A percentile compares a stretch with the other conserved stretches of the same genome.
Evolutionary conservation across 1,140 invertebrate genomes (phyloP).

Genomic region (Anadara kagoshimensis): DNA sequence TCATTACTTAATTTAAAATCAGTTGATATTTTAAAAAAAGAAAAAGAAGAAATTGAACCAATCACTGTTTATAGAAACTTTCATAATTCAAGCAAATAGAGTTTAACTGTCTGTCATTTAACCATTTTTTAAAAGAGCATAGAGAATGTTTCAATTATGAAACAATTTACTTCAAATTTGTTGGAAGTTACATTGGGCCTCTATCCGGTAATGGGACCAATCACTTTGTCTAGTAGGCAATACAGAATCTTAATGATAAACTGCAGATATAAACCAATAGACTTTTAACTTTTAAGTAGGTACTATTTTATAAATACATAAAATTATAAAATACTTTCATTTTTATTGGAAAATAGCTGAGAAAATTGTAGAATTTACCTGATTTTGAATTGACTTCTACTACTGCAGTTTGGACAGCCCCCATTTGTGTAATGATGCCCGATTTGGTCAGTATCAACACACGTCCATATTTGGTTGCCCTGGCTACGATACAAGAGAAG

Average conservation of each 20-base stretch:
- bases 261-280: not conserved
- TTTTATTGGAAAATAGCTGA: not conserved
- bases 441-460: conserved; percentile 41
- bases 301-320: not conserved
- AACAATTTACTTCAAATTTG: not conserved
- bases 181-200: not conserved
- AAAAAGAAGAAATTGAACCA: not conserved
- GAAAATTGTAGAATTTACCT: not conserved
- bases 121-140: no score
- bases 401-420: conserved; percentile 55
- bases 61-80: not conserved
- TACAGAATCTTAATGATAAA: not conserved
- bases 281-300: not conserved
- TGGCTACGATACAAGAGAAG: conserved; percentile 47
- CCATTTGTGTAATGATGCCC: conserved; percentile 59
- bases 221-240: not conserved
- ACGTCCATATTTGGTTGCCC: conserved; percentile 48
- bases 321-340: not conserved
- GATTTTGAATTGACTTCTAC: not conserved
- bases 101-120: no score
- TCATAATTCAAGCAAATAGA: no score
- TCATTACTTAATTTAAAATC: not conserved
- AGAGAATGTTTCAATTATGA: not conserved
- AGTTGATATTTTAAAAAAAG: not conserved
- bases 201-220: not conserved